phyloP scores from a whole-genome alignment of 2,113 vertebrate genomes.

The Pseudorectes ferrugineus region DNA sequence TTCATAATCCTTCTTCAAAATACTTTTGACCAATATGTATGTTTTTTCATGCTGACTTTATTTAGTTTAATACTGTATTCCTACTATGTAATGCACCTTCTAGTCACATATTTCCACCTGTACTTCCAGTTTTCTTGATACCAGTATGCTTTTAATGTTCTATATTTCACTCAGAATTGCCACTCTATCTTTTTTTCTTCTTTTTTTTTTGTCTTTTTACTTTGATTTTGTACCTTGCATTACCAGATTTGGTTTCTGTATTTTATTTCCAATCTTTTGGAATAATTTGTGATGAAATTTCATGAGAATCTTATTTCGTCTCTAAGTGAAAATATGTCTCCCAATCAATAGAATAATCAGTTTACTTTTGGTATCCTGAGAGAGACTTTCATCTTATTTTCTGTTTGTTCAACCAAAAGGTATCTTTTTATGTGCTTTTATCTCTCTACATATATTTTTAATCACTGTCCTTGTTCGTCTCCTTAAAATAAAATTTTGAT shows the following conservation, averaged over 20 bases:
- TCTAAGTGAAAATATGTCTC: background rate
- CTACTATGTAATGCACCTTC: background rate
- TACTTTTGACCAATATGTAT: background rate
- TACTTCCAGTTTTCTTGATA: background rate
- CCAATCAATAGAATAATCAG: background rate
- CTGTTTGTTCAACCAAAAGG: background rate
- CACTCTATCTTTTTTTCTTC: background rate
- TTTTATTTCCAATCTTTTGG: background rate
- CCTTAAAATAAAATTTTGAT: background rate
- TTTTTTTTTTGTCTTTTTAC: background rate
- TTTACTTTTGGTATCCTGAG: background rate
- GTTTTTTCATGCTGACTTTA: background rate
- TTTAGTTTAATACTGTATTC: background rate
- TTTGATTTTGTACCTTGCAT: background rate
- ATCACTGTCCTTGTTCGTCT: background rate
- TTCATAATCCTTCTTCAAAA: background rate
- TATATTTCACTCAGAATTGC: background rate
- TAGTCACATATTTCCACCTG: background rate
- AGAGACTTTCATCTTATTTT: background rate
- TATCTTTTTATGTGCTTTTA: background rate
- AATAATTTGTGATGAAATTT: background rate
- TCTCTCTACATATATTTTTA: background rate
- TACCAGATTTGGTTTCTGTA: background rate
- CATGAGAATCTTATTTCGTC: background rate
- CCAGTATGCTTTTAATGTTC: background rate